These are phyloP conservation scores for Melanargia galathea DNA, from an alignment of 2,888 invertebrate species.

Conservation along the genomic window DNA sequence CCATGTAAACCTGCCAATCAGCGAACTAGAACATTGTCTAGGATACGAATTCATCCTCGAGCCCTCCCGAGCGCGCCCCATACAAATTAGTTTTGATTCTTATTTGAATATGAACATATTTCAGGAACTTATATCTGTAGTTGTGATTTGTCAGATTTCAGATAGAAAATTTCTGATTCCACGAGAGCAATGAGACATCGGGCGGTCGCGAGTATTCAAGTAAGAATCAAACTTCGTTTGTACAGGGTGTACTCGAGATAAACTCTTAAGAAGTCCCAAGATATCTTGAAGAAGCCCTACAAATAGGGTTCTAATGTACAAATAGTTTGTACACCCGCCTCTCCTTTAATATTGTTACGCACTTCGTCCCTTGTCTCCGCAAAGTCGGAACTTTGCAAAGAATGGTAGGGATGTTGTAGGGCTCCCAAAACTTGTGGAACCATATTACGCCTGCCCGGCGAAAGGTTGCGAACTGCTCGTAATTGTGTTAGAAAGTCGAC, in stretches of 20 bases:
- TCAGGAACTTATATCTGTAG: too few relatives aligned
- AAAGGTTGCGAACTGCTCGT: constrained; percentile 35
- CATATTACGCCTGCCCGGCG: constrained; percentile 31
- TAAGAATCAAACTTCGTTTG: too few relatives aligned
- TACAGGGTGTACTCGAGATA: too few relatives aligned
- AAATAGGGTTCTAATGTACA: constrained; percentile 38
- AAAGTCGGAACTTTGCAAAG: constrained; percentile 32
- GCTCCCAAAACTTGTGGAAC: constrained; percentile 34
- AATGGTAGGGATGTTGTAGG: constrained; percentile 30
- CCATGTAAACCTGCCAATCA: constrained; percentile 11
- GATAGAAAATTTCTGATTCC: too few relatives aligned
- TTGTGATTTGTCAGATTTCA: too few relatives aligned
- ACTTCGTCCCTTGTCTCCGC: constrained; percentile 40
- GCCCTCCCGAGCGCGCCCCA: too few relatives aligned
- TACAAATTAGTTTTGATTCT: too few relatives aligned
- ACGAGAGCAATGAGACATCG: too few relatives aligned
- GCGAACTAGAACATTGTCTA: constrained; percentile 9
- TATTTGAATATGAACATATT: too few relatives aligned
- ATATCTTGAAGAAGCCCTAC: constrained; percentile 35
- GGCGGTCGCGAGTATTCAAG: too few relatives aligned
- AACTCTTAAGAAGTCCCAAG: constrained; percentile 25
- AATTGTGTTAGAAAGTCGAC: constrained; percentile 36
- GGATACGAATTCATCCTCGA: too few relatives aligned
- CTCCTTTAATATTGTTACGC: constrained; percentile 43
- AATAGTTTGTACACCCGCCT: constrained; percentile 39